phyloP scores from a whole-genome alignment of 1,140 invertebrate genomes.

The Camponotus floridanus region DNA sequence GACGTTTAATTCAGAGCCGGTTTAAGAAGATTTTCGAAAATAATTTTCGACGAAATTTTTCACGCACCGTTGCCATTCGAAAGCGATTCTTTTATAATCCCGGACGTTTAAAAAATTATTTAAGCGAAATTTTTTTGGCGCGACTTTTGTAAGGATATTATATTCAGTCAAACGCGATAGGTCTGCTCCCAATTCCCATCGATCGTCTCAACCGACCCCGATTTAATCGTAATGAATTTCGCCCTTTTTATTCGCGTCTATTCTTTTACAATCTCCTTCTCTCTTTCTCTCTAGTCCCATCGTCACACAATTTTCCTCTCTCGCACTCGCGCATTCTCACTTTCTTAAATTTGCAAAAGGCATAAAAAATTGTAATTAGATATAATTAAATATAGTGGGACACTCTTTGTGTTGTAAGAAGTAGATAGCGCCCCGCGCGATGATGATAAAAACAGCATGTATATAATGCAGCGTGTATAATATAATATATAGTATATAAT shows the following conservation, averaged over 20 bases:
- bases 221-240: constrained; percentile 56
- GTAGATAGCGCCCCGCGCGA: constrained; percentile 1
- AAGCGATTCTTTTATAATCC: background rate
- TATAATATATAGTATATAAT: constrained; percentile 65
- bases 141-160: background rate
- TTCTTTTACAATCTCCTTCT: background rate
- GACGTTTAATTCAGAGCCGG: constrained; percentile 62
- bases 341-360: constrained; percentile 50
- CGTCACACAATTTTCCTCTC: background rate
- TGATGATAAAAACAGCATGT: constrained; percentile 60
- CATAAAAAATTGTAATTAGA: constrained; percentile 65
- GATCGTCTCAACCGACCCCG: background rate
- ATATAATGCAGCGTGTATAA: constrained; percentile 61
- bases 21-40: constrained; percentile 3
- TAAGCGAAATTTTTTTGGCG: background rate
- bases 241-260: constrained; percentile 24
- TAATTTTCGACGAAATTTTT: background rate
- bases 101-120: background rate
- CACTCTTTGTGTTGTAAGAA: background rate
- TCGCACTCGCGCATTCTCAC: background rate
- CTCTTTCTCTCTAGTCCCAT: background rate
- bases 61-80: background rate
- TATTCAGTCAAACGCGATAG: background rate
- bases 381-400: constrained; percentile 58
- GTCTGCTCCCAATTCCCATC: background rate